A percentile compares a stretch with the other conserved stretches of the same genome.
Conservation (phyloP, 2,113 vertebrate species). For the Motacilla tschutschensis region DNA sequence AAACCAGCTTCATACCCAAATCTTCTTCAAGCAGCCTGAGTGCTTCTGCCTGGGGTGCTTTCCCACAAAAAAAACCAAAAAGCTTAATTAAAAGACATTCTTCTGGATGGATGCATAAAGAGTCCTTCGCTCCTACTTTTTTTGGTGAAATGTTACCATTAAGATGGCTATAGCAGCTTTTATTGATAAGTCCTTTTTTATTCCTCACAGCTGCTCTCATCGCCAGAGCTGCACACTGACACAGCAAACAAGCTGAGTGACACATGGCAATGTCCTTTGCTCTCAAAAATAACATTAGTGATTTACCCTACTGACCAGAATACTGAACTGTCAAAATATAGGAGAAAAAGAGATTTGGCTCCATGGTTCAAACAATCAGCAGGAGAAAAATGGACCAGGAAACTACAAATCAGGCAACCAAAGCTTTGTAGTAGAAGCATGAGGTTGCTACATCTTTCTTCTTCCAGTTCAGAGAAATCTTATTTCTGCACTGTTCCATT, state of each 20-base stretch:
- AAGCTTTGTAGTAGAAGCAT: not conserved
- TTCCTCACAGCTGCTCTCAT: not conserved
- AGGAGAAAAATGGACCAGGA: not conserved
- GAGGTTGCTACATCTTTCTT: not conserved
- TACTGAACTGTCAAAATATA: not conserved
- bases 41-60: conserved; percentile 6
- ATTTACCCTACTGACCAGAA: not conserved
- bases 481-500: not conserved
- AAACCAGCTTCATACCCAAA: conserved; percentile 18
- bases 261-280: fast-evolving
- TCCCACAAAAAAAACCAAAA: not conserved
- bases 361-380: not conserved
- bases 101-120: not conserved
- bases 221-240: not conserved
- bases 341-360: not conserved
- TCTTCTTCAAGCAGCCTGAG: not conserved
- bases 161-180: not conserved
- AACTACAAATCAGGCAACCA: not conserved
- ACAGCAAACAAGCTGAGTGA: not conserved
- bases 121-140: not conserved
- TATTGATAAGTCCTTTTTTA: not conserved
- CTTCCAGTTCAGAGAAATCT: not conserved
- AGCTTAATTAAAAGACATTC: not conserved
- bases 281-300: not conserved
- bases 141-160: not conserved